Evolutionary conservation across 2,113 vertebrate genomes (phyloP).

Genomic region (Myanophis thanlyinensis): DNA sequence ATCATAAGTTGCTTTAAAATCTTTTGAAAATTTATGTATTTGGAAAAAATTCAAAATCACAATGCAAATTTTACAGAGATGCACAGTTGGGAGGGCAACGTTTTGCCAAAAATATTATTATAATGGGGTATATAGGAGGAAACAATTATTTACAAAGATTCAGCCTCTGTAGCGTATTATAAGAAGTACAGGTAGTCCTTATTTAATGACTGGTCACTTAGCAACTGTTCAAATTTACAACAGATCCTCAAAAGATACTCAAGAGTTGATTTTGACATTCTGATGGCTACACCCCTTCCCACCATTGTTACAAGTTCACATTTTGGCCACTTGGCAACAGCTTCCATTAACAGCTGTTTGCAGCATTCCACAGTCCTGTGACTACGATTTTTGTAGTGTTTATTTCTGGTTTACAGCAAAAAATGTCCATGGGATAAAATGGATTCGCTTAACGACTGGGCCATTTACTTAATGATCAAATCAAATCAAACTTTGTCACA

Average conservation of each 20-base stretch:
- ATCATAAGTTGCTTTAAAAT: background rate
- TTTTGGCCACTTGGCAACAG: background rate
- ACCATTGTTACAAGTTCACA: background rate
- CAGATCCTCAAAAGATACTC: too few relatives aligned
- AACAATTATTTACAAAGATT: constrained; percentile 39
- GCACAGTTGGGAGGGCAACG: background rate
- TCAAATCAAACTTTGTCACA: too few relatives aligned
- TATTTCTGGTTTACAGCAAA: background rate
- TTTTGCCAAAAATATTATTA: constrained; percentile 13
- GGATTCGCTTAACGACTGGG: background rate
- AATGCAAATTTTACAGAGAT: background rate
- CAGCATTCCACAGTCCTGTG: background rate
- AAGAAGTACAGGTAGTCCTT: constrained; percentile 18
- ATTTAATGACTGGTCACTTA: background rate
- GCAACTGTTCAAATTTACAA: background rate
- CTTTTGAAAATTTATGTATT: background rate
- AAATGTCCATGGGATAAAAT: background rate
- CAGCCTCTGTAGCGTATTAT: constrained; percentile 31
- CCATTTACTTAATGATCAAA: background rate
- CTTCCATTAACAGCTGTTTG: background rate
- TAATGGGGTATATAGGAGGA: constrained; percentile 38
- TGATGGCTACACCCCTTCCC: background rate
- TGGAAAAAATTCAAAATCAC: background rate
- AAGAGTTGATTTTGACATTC: background rate
- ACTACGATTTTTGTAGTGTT: background rate